Percentiles rank a stretch among this genome's conserved stretches.
Conservation (phyloP, 2,888 invertebrate genomes). For the Cephonodes hylas region DNA sequence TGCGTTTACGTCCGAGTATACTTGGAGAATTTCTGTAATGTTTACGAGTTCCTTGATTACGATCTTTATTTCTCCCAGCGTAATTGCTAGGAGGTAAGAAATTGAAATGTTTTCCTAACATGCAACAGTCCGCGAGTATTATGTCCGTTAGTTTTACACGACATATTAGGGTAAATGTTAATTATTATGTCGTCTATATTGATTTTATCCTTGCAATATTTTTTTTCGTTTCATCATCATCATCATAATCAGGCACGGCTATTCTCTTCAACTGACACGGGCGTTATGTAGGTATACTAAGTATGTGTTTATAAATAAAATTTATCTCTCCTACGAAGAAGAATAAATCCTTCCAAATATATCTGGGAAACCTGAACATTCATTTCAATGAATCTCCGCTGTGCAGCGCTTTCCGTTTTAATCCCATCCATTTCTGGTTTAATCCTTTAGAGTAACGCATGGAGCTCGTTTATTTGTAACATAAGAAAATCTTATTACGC, state of each 20-base stretch:
- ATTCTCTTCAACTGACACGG: too few species aligned
- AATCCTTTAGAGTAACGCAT: slow-evolving; percentile 1
- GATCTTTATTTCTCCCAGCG: slow-evolving; percentile 1
- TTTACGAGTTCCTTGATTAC: not conserved
- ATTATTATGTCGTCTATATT: too few species aligned
- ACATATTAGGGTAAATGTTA: not conserved
- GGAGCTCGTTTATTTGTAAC: not conserved
- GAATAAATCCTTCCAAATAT: too few species aligned
- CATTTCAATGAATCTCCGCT: not conserved
- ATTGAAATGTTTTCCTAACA: not conserved
- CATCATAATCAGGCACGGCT: too few species aligned
- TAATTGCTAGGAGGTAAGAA: not conserved
- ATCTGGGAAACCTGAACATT: not conserved
- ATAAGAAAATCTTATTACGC: slow-evolving; percentile 8
- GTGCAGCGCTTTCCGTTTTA: not conserved
- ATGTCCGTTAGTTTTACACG: not conserved
- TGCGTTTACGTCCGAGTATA: not conserved
- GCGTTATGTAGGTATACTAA: too few species aligned
- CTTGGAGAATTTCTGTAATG: not conserved
- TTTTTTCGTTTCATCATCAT: too few species aligned
- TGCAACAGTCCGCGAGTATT: not conserved
- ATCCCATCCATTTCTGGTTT: slow-evolving; percentile 1
- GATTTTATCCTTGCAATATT: too few species aligned
- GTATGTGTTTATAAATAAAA: too few species aligned
- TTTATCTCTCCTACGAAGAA: too few species aligned